phyloP scores from a whole-genome alignment of 2,888 invertebrate species.

The Drosophila setosimentum region DNA sequence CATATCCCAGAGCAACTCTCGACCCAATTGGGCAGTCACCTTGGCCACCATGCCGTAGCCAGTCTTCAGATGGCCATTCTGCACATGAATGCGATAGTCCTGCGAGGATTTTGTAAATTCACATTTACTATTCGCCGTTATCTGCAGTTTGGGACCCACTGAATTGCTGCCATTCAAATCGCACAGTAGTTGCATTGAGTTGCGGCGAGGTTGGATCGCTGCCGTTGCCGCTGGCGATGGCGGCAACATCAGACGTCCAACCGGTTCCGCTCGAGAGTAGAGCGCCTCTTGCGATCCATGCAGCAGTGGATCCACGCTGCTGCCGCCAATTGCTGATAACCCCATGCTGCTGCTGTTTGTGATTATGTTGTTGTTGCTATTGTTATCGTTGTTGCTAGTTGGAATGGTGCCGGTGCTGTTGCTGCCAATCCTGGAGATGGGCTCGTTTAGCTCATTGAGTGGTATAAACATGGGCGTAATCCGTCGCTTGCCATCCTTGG shows the following conservation, averaged over 20 bases:
- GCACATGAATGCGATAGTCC: slow-evolving; percentile 86
- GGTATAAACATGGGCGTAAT: slow-evolving; percentile 99
- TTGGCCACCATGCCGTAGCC: slow-evolving; percentile 87
- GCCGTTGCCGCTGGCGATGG: slow-evolving; percentile 19
- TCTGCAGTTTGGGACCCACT: slow-evolving; percentile 69
- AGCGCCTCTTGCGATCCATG: slow-evolving; percentile 21
- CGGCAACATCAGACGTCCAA: slow-evolving; percentile 38
- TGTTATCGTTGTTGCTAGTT: neutral
- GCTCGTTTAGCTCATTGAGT: slow-evolving; percentile 85
- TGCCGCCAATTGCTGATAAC: neutral
- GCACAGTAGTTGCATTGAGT: slow-evolving; percentile 27
- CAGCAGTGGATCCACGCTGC: slow-evolving; percentile 3
- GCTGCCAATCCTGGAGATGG: slow-evolving; percentile 17
- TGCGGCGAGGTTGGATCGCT: slow-evolving; percentile 18
- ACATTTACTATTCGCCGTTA: slow-evolving; percentile 74
- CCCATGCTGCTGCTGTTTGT: neutral
- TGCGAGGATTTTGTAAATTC: slow-evolving; percentile 85
- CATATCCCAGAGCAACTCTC: slow-evolving; percentile 89
- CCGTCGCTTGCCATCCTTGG: slow-evolving; percentile 96
- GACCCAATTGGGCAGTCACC: slow-evolving; percentile 86
- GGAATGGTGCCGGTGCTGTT: slow-evolving; percentile 30
- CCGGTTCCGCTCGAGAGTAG: slow-evolving; percentile 4
- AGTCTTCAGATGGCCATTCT: slow-evolving; percentile 86
- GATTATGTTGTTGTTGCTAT: neutral
- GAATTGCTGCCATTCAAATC: slow-evolving; percentile 35